Conservation (phyloP, 23 tunicate genomes). For the Styela clava region DNA sequence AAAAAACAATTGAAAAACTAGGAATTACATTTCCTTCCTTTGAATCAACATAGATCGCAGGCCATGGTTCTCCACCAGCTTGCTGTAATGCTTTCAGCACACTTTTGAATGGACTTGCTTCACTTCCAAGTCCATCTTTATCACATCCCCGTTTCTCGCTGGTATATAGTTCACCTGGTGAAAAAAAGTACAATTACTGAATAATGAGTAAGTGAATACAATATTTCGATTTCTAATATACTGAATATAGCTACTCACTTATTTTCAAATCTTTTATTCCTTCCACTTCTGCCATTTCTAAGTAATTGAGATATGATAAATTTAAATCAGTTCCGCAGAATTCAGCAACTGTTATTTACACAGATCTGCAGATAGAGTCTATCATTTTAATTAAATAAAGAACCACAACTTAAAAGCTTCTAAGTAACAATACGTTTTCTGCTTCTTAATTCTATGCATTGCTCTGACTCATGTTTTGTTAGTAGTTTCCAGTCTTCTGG, state of each 20-base stretch:
- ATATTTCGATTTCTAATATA: neutral
- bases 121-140: constrained; percentile 66
- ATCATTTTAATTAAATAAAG: no score
- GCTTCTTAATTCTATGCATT: no score
- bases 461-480: no score
- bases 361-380: no score
- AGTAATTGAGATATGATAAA: no score
- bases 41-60: constrained; percentile 68
- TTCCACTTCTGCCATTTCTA: neutral
- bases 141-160: constrained; percentile 87
- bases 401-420: no score
- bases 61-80: constrained; percentile 51
- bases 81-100: constrained; percentile 55
- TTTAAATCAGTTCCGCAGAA: no score
- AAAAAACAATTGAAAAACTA: no score
- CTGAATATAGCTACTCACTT: neutral
- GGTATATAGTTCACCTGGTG: constrained; percentile 65
- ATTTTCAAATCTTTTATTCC: neutral
- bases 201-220: neutral
- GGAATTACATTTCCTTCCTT: constrained; percentile 51
- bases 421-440: no score
- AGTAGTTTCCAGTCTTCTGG: no score
- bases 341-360: no score
- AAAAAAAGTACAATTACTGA: neutral
- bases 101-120: constrained; percentile 69